Base-by-base conservation (phyloP, 2,113 vertebrate genomes). In the Neomonachus schauinslandi region DNA sequence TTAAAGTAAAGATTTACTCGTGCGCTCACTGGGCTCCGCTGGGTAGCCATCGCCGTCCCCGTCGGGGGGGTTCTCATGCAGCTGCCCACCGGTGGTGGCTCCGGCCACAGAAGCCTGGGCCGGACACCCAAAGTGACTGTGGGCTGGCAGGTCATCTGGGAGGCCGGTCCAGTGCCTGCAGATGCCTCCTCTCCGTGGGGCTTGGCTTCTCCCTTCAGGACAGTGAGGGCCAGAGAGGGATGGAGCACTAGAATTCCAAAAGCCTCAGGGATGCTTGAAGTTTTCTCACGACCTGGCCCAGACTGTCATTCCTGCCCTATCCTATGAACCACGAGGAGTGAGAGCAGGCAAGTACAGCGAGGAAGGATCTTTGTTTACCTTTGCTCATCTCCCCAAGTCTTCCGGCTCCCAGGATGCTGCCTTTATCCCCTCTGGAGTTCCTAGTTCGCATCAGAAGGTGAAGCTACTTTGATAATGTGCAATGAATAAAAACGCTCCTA, bases 321-420 rank as follows among this genome's bases (percentile, higher is more conserved):
- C 59, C 72, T 57, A 9, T 14, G n/a, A 42, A 42, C 22, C 12
- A 12, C 26, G 28, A 65, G 8, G 4, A 28, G 11, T 42, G 21
- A 1, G 1, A 18, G 18, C 13, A 9, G 1, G 11, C 21, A 4
- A 5, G 12, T 4, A 1, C n/a, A 0, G 1, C 0, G 0, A 21
- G 51, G 42, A 49, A 39, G 53, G 11, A 2, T 6, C 5, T 10
- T 1, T 12, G 15, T 22, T 61, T 51, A 2, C 9, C 79, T 89
- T 51, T 33, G 31, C 19, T 14, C 4, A 5, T 57, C 85, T 1
- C 3, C 31, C 24, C 31, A 2, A 4, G 19, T 8, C 61, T 49
- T 12, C 1, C 0, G 18, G 31, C 33, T 67, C 24, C 61, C 65
- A 7, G 1, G 0, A 42, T 1, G 31, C 1, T 31, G 31, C n/a